These are phyloP conservation scores for Trogon melanurus DNA, from an alignment of 2,113 vertebrate species.

Conservation along the genomic window DNA sequence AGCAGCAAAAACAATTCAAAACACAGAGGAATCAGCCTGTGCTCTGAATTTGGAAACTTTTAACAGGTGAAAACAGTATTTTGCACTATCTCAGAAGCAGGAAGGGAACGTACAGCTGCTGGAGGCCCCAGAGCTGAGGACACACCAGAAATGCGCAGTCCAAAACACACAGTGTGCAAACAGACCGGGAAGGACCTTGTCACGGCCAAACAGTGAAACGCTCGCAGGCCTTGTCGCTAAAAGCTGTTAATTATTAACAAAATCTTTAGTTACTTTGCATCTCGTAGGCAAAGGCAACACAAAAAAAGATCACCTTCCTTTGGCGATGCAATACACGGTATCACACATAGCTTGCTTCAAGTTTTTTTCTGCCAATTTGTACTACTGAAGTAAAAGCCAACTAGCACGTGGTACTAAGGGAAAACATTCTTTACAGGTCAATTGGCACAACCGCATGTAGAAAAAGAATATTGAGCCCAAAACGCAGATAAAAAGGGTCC, in stretches of 20 bases:
- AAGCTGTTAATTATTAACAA: neutral
- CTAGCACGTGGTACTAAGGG: rapidly evolving
- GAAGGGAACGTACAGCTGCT: neutral
- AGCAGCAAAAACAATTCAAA: neutral
- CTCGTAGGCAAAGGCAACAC: neutral
- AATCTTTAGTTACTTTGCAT: neutral
- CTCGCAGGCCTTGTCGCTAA: rapidly evolving
- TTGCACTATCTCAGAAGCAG: neutral
- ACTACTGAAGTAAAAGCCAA: neutral
- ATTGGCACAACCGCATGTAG: neutral
- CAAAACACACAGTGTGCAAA: rapidly evolving
- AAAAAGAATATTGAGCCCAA: neutral
- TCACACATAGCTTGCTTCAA: neutral
- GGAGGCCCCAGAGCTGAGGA: neutral
- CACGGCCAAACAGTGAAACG: neutral
- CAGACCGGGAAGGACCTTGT: no score
- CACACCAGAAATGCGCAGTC: neutral
- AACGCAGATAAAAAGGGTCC: neutral
- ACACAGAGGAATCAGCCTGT: neutral
- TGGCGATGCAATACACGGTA: neutral
- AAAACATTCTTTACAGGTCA: neutral
- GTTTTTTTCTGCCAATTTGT: neutral
- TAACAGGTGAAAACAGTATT: neutral
- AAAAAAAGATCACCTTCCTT: neutral
- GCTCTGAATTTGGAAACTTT: neutral